Base-by-base conservation (phyloP, 2,797 vertebrate genomes). In the Buceros bicornis region DNA sequence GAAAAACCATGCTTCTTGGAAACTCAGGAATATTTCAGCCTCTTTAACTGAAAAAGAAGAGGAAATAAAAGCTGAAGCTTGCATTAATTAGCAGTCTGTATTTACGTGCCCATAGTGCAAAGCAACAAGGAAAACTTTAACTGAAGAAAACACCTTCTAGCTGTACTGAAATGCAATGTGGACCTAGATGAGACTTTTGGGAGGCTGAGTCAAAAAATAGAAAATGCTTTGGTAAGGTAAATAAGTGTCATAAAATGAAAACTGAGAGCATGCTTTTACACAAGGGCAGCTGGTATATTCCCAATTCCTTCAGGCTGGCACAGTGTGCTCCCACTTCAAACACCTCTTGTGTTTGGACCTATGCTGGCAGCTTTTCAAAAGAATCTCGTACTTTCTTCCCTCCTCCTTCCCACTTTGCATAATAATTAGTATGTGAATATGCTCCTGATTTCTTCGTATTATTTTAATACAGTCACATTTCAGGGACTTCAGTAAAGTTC, bases 281-380 rank as follows among this genome's bases (percentile, higher is more conserved):
- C 15, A 81, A 64, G 43, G 14, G 15, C 70, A 85, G 47, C 78
- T 85, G 37, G 25, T 60, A 18, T 33, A 80, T 37, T 53, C 58
- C 72, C 42, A 74, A 64, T 81, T 89, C 74, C 70, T 90, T 78
- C 89, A 90, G 57, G 51, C 56, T 81, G 57, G 25, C 85, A 62
- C 15, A 45, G 17, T 7, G 21, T 64, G 81, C 72, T 95, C 60
- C 84, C 70, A 94, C 78, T 94, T 96, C 92, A 97, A 96, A 95
- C 57, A 91, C 26, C 71, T 77, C 84, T 87, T 88, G 66, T 91
- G 83, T 95, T 81, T 92, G 76, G 87, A 92, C 61, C 79, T 91
- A 53, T 69, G 81, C 61, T 94, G 95, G 92, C 82, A 94, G 71
- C 86, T 87, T 94, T 91, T 89, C 83, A 95, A 88, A 94, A 83